Evolutionary conservation across 30 jellyfish, hydroid and myxozoan genomes (phyloP), one percentile per base, ranked within the genome.

Genomic region (Nemopilema nomurai): DNA sequence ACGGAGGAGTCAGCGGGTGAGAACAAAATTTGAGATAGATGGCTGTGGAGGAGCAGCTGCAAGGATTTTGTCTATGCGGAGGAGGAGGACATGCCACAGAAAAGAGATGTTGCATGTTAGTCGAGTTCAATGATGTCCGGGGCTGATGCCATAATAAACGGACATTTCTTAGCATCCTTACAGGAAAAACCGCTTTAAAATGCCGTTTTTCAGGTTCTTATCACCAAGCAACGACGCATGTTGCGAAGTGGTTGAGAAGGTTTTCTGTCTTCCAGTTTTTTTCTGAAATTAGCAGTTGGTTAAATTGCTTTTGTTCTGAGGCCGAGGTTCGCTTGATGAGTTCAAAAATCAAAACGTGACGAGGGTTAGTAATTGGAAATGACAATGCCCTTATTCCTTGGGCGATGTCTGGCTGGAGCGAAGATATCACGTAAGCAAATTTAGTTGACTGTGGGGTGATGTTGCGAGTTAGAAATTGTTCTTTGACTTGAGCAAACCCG

Each of bases 221-320:
- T 76, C 86, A 24, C 86, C 86, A 23, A 76, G 74, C 9, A 49
- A 17, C 52, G 75, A 1, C 51, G 72, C 86, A 76, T 76, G 1
- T 76, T 8, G 18, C 74, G 72, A 22, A 76, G 50, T 4, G 25
- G 51, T 76, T 51, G 83, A 25, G 68, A 32, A 28, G 83, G 83
- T 29, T 72, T 72, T 21, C 69, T 67, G 69, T 72, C 83, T 28
- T 68, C 69, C 25, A 72, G 68, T 24, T 49, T 51, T 28, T 76
- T 67, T 32, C 16, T 68, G 6, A 68, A 72, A 24, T 27, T 68
- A 21, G 83, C 30, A 28, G 83, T n/a, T n/a, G n/a, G n/a, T n/a
- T n/a, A n/a, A n/a, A n/a, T n/a, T n/a, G n/a, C n/a, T n/a, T n/a
- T n/a, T n/a, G n/a, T n/a, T n/a, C n/a, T n/a, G n/a, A n/a, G n/a